These are phyloP conservation scores for Ranitomeya variabilis DNA, from an alignment of 2,113 vertebrate species.

Conservation along the genomic window DNA sequence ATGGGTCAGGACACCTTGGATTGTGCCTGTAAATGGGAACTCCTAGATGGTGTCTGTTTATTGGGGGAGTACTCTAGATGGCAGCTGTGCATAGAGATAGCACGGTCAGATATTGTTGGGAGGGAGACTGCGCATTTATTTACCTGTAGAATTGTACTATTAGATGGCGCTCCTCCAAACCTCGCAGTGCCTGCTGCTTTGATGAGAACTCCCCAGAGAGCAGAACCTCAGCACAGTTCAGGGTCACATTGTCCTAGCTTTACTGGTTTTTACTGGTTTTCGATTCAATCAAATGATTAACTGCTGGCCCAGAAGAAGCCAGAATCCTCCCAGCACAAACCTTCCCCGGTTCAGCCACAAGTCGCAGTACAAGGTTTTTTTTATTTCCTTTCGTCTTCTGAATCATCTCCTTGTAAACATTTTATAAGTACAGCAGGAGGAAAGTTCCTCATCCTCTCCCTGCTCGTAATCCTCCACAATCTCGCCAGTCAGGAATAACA, in stretches of 20 bases:
- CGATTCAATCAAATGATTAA: background rate
- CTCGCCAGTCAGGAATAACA: background rate
- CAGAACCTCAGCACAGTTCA: background rate
- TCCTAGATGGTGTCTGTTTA: too few species aligned
- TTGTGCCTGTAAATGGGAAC: too few species aligned
- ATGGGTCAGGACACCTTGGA: too few species aligned
- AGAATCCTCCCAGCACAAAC: background rate
- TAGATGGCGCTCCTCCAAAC: too few species aligned
- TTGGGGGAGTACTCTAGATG: background rate
- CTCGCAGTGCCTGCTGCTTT: too few species aligned
- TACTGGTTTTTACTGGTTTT: constrained; percentile 7
- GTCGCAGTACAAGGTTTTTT: background rate
- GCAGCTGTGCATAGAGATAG: background rate
- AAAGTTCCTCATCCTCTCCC: background rate
- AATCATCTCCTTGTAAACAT: constrained; percentile 5
- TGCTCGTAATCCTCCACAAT: constrained; percentile 10
- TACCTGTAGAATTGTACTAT: too few species aligned
- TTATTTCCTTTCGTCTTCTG: background rate
- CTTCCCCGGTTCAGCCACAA: background rate
- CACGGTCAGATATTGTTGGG: too few species aligned
- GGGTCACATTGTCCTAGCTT: background rate
- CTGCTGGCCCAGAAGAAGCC: background rate
- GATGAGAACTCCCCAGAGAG: background rate
- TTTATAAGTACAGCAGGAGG: constrained; percentile 11
- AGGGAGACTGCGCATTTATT: too few species aligned